Evolutionary conservation across 23 tunicate genomes (phyloP), one percentile per base, ranked within the genome.

Genomic region (Ascidia mentula): DNA sequence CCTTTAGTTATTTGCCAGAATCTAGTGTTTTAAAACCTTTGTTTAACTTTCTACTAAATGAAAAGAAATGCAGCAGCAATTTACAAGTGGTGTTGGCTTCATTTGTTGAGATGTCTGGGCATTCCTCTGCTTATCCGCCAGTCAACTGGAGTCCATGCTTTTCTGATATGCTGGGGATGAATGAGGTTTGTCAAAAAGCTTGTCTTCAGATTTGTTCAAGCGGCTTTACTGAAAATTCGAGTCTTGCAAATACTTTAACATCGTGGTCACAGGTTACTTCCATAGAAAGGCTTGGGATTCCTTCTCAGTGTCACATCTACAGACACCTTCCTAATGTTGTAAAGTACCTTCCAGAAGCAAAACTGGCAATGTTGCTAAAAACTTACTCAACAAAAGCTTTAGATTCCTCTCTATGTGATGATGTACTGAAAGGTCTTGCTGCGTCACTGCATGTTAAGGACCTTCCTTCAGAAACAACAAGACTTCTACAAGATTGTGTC

Each of bases 1-100:
- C 88, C 12, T 89, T 76, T 74, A 31, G 77, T 13, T 89, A 84
- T 61, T 46, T 89, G 12, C 80, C 95, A 60, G 36, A 79, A 0
- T 28, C 85, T 8, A 89, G 95, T 81, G 32, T 89, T 32, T 33
- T 89, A 18, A 60, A 38, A 0, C 77, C 74, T 12, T 34, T 79
- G 77, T 79, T 59, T 40, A 36, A 79, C 30, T 18, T 77, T 13
- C 59, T 75, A 24, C 15, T 36, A 34, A 31, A 74, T 34, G 31
- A 53, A 74, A 36, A 45, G 18, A 32, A 60, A 3, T 8, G 31
- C 17, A 60, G 2, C 2, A 60, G 28, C 17, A 33, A 32, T 18
- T 26, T 35, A 13, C 22, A 42, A 18, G 12, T 34, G 18, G 79
- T 39, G 31, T 37, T 70, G 18, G 28, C 18, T 17, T 46, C 85